Percentiles rank a stretch among this genome's conserved stretches.
Conservation (phyloP, 2,113 vertebrate species). For the Crocuta crocuta region DNA sequence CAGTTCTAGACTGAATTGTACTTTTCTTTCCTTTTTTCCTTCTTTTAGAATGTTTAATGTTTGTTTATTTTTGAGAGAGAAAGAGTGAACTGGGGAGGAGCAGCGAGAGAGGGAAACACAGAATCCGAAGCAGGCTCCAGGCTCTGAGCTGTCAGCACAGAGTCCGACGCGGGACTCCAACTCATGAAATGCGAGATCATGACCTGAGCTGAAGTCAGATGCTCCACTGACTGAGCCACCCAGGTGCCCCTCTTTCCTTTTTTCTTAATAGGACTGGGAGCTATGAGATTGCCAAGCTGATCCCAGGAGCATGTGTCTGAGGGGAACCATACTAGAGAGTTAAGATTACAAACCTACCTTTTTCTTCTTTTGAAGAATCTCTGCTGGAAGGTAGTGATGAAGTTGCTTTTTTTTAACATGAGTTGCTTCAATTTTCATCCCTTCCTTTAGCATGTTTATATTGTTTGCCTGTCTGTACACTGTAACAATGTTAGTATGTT, state of each 20-base stretch:
- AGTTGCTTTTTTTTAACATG: slow-evolving; percentile 98
- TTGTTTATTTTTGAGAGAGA: no score
- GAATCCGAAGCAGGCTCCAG: no score
- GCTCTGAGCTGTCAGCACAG: no score
- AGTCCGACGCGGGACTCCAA: no score
- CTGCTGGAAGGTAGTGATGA: slow-evolving; percentile 95
- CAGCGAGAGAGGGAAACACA: no score
- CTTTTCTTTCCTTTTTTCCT: background rate
- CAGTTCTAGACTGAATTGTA: background rate
- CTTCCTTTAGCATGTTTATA: slow-evolving; percentile 96
- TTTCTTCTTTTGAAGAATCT: slow-evolving; percentile 95
- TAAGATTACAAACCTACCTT: slow-evolving; percentile 87
- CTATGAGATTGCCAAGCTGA: background rate
- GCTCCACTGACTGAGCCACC: no score
- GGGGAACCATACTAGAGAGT: background rate
- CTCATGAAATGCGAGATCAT: no score
- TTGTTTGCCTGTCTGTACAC: slow-evolving; percentile 98
- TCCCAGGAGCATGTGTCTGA: background rate
- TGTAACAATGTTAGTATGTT: slow-evolving; percentile 81
- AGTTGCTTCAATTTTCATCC: slow-evolving; percentile 97
- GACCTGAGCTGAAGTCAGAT: no score
- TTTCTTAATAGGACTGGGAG: background rate
- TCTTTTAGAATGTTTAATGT: background rate
- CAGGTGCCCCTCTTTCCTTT: background rate
- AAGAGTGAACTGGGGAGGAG: no score